Evolutionary conservation across 2,113 vertebrate species (phyloP).

Genomic region (Scortum barcoo): DNA sequence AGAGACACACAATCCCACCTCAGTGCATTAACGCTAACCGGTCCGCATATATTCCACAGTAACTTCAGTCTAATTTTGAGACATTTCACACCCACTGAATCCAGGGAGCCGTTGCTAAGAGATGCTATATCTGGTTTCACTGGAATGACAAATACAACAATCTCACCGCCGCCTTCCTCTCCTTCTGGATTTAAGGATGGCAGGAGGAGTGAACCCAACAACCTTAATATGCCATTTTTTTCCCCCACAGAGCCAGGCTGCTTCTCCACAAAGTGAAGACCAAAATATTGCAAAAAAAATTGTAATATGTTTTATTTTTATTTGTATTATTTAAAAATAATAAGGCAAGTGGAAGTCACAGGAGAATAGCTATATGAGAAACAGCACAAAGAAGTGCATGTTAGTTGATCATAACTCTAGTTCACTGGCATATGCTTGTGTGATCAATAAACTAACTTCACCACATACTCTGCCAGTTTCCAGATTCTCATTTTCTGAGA

Average conservation of each 20-base stretch:
- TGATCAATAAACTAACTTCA: too few species aligned
- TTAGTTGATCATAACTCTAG: too few species aligned
- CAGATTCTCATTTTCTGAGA: too few species aligned
- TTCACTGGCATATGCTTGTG: too few species aligned
- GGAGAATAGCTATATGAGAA: too few species aligned
- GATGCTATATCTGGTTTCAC: slow-evolving; percentile 65
- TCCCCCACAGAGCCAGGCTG: background rate
- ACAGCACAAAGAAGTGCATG: too few species aligned
- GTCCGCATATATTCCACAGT: slow-evolving; percentile 8
- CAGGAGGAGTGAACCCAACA: slow-evolving; percentile 12
- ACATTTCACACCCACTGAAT: slow-evolving; percentile 51
- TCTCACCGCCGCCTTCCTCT: slow-evolving; percentile 10
- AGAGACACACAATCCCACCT: slow-evolving; percentile 2
- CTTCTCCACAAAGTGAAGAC: background rate
- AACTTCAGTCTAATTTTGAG: slow-evolving; percentile 45
- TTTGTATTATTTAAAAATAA: too few species aligned
- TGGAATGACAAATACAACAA: slow-evolving; percentile 47
- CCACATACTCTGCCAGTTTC: too few species aligned
- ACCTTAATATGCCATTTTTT: background rate
- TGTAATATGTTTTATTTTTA: too few species aligned
- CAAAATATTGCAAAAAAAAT: background rate
- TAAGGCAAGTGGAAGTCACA: too few species aligned
- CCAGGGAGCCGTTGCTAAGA: slow-evolving; percentile 39
- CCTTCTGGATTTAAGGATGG: background rate
- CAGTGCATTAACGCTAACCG: slow-evolving; percentile 37